phyloP scores from a whole-genome alignment of 2,113 vertebrate genomes.

The Cyrtonyx montezumae region DNA sequence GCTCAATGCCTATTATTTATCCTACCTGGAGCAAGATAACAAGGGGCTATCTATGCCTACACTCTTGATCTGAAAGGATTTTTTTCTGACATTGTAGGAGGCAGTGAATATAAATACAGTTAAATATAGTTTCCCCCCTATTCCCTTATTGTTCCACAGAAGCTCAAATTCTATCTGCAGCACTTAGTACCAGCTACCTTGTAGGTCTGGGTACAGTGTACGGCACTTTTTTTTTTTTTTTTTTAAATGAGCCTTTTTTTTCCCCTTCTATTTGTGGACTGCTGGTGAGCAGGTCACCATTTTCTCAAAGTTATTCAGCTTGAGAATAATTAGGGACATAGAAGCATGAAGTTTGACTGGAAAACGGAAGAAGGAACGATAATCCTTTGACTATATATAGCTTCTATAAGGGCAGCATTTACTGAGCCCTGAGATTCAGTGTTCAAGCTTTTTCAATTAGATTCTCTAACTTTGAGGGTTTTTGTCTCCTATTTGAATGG shows the following conservation, averaged over 20 bases:
- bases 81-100: background rate
- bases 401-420: slow-evolving; percentile 11
- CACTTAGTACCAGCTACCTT: background rate
- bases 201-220: background rate
- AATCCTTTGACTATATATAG: background rate
- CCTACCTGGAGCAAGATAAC: slow-evolving; percentile 2
- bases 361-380: background rate
- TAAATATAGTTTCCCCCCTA: slow-evolving; percentile 19
- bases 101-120: slow-evolving; percentile 10
- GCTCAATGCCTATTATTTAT: background rate
- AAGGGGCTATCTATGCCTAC: background rate
- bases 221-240: background rate
- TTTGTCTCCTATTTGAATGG: slow-evolving; percentile 12
- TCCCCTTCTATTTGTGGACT: background rate
- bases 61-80: background rate
- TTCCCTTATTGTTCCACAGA: slow-evolving; percentile 19
- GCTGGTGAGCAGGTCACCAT: background rate
- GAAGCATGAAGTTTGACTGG: background rate
- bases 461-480: slow-evolving; percentile 24
- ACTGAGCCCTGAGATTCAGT: background rate
- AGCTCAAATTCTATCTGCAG: background rate
- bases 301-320: background rate
- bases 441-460: background rate
- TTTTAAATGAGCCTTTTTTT: background rate
- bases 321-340: slow-evolving; percentile 20